A percentile compares a stretch with the other conserved stretches of the same genome.
These are phyloP conservation scores for Tinea pellionella DNA, from an alignment of 2,888 invertebrate species.

Conservation along the genomic window DNA sequence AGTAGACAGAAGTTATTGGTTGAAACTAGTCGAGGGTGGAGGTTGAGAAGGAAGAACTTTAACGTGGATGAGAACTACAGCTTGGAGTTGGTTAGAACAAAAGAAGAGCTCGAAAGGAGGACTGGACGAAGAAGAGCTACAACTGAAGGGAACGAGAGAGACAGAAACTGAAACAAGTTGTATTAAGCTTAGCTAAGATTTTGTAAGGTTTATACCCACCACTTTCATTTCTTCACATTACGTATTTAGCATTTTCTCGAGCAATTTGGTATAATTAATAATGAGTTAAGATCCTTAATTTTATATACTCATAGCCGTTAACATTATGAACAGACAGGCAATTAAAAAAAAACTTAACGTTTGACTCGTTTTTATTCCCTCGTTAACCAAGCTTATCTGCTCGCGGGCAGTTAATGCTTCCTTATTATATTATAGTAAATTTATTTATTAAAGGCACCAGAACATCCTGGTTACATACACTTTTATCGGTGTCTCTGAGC, in stretches of 20 bases:
- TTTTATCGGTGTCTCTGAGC: conserved; percentile 29
- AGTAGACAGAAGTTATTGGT: too few relatives aligned
- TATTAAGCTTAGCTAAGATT: too few relatives aligned
- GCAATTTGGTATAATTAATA: background rate
- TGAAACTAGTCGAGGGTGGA: too few relatives aligned
- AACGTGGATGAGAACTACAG: too few relatives aligned
- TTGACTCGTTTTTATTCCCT: conserved; percentile 23
- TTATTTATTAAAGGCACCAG: conserved; percentile 20
- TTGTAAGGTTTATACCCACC: background rate
- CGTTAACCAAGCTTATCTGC: conserved; percentile 25
- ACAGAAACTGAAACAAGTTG: too few relatives aligned
- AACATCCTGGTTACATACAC: conserved; percentile 24
- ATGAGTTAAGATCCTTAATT: background rate
- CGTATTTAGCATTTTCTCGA: background rate
- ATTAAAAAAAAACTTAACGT: conserved; percentile 22
- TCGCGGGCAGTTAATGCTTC: conserved; percentile 24
- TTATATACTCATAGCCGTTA: background rate
- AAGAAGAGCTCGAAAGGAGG: too few relatives aligned
- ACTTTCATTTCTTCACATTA: background rate
- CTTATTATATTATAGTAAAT: conserved; percentile 19
- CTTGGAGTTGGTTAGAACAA: too few relatives aligned
- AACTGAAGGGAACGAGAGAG: too few relatives aligned
- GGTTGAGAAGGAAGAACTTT: too few relatives aligned
- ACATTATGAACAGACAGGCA: conserved; percentile 17
- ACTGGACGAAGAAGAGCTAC: too few relatives aligned